Conservation (phyloP, 1,140 invertebrate genomes). For the Aphis craccivora region DNA sequence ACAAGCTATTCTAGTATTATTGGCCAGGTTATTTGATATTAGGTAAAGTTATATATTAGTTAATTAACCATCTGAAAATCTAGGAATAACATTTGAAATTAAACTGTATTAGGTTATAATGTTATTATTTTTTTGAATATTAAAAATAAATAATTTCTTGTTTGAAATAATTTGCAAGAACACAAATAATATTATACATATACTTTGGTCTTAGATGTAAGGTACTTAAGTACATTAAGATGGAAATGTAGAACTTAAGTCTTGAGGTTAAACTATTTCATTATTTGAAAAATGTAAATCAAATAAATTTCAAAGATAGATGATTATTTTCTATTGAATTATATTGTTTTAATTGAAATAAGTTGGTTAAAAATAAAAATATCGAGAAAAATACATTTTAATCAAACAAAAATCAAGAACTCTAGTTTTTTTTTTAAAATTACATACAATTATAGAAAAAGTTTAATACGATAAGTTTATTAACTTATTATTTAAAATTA, state of each 20-base stretch:
- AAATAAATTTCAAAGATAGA: neutral
- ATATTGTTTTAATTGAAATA: neutral
- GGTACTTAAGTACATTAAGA: no score
- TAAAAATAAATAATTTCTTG: neutral
- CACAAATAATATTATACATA: neutral
- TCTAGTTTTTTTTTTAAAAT: no score
- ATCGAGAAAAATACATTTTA: neutral
- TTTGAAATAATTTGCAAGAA: neutral
- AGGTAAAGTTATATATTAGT: neutral
- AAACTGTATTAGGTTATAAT: neutral
- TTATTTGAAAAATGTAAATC: neutral
- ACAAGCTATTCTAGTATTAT: neutral
- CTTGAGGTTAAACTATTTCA: neutral
- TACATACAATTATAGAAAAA: no score
- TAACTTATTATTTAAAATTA: no score
- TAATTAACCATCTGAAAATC: neutral
- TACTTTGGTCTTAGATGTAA: no score
- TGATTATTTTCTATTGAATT: neutral
- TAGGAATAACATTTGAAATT: neutral
- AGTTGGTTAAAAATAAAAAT: neutral
- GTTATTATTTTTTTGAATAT: neutral
- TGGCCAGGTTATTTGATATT: neutral
- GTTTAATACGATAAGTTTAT: no score
- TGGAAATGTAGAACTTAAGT: no score
- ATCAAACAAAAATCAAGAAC: neutral